Conservation (phyloP, 2,797 vertebrate species). For the Poliocrania exsul region DNA sequence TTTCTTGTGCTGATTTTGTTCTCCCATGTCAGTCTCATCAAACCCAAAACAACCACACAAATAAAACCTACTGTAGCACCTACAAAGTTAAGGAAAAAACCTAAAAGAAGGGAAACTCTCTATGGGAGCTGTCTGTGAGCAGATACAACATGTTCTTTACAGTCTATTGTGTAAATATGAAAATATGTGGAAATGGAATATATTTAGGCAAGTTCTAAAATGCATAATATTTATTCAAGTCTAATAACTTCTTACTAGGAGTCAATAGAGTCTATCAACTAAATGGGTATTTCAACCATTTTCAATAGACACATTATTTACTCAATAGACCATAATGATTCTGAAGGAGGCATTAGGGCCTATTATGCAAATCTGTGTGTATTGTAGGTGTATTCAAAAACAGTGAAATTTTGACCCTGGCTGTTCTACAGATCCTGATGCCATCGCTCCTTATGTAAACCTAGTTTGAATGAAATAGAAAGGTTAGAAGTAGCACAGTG, state of each 20-base stretch:
- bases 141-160: conserved; percentile 39
- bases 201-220: conserved; percentile 65
- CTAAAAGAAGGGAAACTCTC: neutral
- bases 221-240: conserved; percentile 67
- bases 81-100: neutral
- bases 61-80: neutral
- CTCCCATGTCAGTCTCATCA: neutral
- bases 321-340: conserved; percentile 69
- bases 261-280: conserved; percentile 65
- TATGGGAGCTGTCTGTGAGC: neutral
- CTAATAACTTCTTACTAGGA: conserved; percentile 70
- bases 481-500: conserved; percentile 14
- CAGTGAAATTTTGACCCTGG: conserved; percentile 54
- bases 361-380: conserved; percentile 65
- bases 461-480: conserved; percentile 31
- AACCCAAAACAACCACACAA: neutral
- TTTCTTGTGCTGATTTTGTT: conserved; percentile 21
- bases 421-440: conserved; percentile 24
- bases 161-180: conserved; percentile 54
- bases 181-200: conserved; percentile 58
- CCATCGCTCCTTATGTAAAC: conserved; percentile 14
- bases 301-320: conserved; percentile 67
- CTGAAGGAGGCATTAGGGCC: conserved; percentile 64
- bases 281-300: conserved; percentile 65
- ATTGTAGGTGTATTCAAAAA: conserved; percentile 59